These are phyloP conservation scores for Paedocypris sp. DNA, from an alignment of 2,113 vertebrate genomes.

Conservation along the genomic window DNA sequence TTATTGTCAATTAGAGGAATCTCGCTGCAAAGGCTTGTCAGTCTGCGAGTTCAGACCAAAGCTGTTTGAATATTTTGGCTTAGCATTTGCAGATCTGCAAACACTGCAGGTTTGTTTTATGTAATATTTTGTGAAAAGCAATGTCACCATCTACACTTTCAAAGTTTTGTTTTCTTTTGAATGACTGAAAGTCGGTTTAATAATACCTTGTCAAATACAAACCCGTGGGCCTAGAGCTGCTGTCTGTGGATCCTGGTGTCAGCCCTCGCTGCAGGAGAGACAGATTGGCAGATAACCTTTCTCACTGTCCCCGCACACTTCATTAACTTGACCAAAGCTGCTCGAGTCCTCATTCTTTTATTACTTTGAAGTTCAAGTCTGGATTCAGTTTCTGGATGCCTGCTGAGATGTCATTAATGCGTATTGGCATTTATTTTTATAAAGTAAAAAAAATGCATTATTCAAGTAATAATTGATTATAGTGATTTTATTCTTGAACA, in stretches of 20 bases:
- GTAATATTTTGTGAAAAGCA: not conserved
- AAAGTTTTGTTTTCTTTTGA: not conserved
- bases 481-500: too few relatives aligned
- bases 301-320: not conserved
- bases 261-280: not conserved
- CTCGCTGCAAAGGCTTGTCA: conserved; percentile 32
- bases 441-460: too few relatives aligned
- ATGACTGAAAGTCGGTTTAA: not conserved
- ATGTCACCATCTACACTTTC: not conserved
- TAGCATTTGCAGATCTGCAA: conserved; percentile 11
- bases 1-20: conserved; percentile 47
- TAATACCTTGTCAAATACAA: not conserved
- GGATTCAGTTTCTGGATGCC: too few relatives aligned
- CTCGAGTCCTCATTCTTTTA: conserved; percentile 8
- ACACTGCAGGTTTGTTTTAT: not conserved
- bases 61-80: conserved; percentile 28
- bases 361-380: conserved; percentile 30
- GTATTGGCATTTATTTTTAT: too few relatives aligned
- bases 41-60: conserved; percentile 42
- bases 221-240: too few relatives aligned
- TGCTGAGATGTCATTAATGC: too few relatives aligned
- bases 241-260: not conserved
- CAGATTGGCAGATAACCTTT: not conserved
- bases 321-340: not conserved
- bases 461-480: too few relatives aligned